These are phyloP conservation scores for Acanthurus leucopareius DNA, from an alignment of 2,797 vertebrate genomes.

Conservation along the genomic window DNA sequence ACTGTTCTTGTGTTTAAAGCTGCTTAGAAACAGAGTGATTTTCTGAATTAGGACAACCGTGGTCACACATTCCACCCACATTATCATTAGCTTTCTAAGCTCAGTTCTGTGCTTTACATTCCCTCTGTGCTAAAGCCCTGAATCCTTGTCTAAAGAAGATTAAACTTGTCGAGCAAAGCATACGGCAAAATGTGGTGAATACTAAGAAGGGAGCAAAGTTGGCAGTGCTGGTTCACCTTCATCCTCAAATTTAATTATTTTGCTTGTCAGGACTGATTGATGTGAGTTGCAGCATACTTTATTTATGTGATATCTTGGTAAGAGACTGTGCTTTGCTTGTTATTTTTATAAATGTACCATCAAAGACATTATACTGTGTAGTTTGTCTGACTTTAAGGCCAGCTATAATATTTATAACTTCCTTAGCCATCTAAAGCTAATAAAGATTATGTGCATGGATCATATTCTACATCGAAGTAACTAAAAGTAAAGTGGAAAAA, in stretches of 20 bases:
- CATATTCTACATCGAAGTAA: conserved; percentile 9
- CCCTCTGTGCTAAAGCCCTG: conserved; percentile 45
- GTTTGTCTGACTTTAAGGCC: conserved; percentile 1
- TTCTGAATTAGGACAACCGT: conserved; percentile 15
- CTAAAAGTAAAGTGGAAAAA: background rate
- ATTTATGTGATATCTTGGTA: conserved; percentile 9
- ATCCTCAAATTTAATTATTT: conserved; percentile 27
- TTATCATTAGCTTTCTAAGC: conserved; percentile 37
- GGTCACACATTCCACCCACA: conserved; percentile 30
- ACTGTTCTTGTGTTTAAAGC: conserved; percentile 5
- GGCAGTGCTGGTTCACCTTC: conserved; percentile 26
- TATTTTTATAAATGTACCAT: background rate
- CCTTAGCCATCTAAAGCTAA: conserved; percentile 12
- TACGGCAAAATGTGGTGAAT: conserved; percentile 32
- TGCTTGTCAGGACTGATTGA: conserved; percentile 16
- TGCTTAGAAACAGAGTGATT: conserved; percentile 26
- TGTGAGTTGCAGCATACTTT: background rate
- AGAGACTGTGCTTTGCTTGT: conserved; percentile 4
- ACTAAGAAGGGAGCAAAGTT: conserved; percentile 24
- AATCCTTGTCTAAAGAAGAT: conserved; percentile 63
- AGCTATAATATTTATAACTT: background rate
- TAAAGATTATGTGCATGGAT: conserved; percentile 8
- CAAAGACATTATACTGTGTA: background rate
- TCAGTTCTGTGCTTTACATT: conserved; percentile 47
- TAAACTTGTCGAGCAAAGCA: conserved; percentile 55